Base-by-base conservation (phyloP, 1,140 invertebrate genomes). In the Arctopsyche grandis region DNA sequence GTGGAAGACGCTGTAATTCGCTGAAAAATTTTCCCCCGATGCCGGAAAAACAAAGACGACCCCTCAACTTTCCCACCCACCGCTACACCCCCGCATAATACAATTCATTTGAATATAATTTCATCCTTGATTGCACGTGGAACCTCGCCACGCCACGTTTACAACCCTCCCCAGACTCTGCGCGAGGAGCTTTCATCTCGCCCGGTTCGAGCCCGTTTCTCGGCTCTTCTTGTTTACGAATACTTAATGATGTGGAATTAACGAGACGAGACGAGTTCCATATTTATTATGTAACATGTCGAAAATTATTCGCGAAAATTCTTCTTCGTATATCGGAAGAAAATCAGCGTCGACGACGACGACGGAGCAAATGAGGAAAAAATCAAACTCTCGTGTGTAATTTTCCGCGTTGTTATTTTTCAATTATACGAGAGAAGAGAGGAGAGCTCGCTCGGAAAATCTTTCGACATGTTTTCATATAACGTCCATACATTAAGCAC, bases 31-130 rank as follows among this genome's bases (percentile, higher is more conserved):
- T 29, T 44, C 38, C 26, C 1, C 5, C 38, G 69, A 44, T 46
- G 9, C 19, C 12, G 24, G 60, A 44, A 71, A 71, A 71, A 71
- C 69, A 71, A 71, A 71, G 69, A 38, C 29, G 7, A 38, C 1
- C 29, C 29, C 7, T 38, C 29, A 1, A 1, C 29, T 38, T 38
- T 38, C 7, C 29, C 29, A 38, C 7, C 29, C 29, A 1, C 29
- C 29, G 29, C n/a, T n/a, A n/a, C n/a, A n/a, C 29, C 44, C 24
- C 14, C 9, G 43, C 48, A 48, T 26, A 74, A 56, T 29, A 74
- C 71, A 74, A 58, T 75, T 76, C 77, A 79, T 81, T 79, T 81
- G 77, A 81, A 81, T 81, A 81, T 77, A 79, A 81, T 81, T 81
- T 81, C 77, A 74, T 63, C 63, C 44, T 79, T 79, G 80, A 81